Base-by-base conservation (phyloP, 2,113 vertebrate genomes). In the Oostethus manadensis region DNA sequence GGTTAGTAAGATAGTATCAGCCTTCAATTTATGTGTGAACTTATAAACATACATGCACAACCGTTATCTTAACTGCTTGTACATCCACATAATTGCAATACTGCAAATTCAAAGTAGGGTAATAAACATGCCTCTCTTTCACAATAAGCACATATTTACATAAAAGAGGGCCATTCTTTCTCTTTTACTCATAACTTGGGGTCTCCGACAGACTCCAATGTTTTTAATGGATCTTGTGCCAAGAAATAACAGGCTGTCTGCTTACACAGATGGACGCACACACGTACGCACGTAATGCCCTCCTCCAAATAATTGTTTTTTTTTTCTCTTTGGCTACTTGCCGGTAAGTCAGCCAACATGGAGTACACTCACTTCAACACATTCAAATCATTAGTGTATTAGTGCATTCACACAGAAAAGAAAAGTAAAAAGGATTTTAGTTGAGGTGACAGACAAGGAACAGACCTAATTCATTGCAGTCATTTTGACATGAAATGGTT, bases 1-100 rank as follows among this genome's bases (percentile, higher is more conserved):
- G 85, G 81, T 89, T 75, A 84, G 57, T 54, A 76, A 64, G 73
- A 74, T 58, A 16, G 62, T 61, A 74, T 84, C 55, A n/a, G 51
- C 67, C 74, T 68, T 66, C 55, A 57, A 64, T 65, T 0, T 1
- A 1, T 22, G n/a, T 38, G 50, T 22, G 50, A 70, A 64, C 77
- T 46, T 66, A 51, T 14, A 75, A 56, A 70, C 68, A 81, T 46
- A 65, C 56, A 68, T 13, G 56, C 42, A 49, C 70, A 33, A 64
- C 64, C 29, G 20, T 76, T 56, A 33, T 45, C 51, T 51, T 33
- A 50, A 8, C 38, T 53, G 53, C 54, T 2, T 16, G 10, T 42
- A 46, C 43, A 7, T 61, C 57, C 20, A 10, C 23, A 47, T 58
- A 14, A 35, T 40, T 54, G 14, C 15, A 11, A n/a, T 33, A 33